Evolutionary conservation across 2,888 invertebrate genomes (phyloP), one percentile per base, ranked within the genome.

Genomic region (Oscheius onirici): DNA sequence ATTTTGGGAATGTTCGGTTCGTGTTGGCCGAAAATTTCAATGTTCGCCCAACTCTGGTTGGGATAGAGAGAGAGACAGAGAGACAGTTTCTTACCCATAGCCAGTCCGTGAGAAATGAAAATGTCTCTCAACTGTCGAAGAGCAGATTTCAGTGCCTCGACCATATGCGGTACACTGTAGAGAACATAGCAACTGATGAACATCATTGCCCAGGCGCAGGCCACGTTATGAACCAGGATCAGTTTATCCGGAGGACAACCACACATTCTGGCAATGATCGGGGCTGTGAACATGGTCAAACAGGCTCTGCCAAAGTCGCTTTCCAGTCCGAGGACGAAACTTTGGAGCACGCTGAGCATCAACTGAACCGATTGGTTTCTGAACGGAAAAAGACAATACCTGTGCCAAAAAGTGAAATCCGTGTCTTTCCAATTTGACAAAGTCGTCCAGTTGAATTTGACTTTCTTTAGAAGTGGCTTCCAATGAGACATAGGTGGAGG

Each of bases 271-370:
- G 89, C 89, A 26, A 90, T 84, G 55, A 90, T 88, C 0, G 90
- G 90, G n/a, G 89, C 77, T 0, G 88, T 87, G 83, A 90, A 90
- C 5, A 89, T 86, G 5, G 90, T 86, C 10, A 90, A 84, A n/a
- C 87, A 79, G 61, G 87, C 86, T 52, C 88, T 81, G 22, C 83
- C 87, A 79, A 87, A 83, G 71, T 87, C 84, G 58, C 79, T 83
- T 61, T 87, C 88, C 11, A 89, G 82, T 63, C 89, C 88, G n/a
- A 90, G 80, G 17, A 90, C 79, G 72, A 88, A 88, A 3, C 43
- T 89, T 86, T 51, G 88, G 60, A 78, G 43, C 1, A 80, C 73
- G 0, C 69, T 71, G 1, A 79, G 60, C n/a, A 74, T 49, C 63
- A 78, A 65, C 69, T 72, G 55, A 46, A 72, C 15, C 46, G 6